Evolutionary conservation across 1,140 invertebrate genomes (phyloP).

Genomic region (Batillaria attramentaria): DNA sequence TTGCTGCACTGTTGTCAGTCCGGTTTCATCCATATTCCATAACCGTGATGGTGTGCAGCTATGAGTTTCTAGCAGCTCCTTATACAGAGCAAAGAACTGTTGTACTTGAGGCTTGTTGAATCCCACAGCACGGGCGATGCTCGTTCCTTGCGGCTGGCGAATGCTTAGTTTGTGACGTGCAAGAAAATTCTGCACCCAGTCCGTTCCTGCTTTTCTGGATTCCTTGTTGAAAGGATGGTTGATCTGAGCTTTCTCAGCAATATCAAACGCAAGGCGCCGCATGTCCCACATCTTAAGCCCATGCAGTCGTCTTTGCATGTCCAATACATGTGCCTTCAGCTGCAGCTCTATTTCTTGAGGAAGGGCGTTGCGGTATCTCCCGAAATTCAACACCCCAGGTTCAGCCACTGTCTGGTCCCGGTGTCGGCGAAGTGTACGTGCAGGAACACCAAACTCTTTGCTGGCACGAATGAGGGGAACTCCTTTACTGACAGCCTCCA

Average conservation of each 20-base stretch:
- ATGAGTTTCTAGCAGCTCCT: slow-evolving; percentile 60
- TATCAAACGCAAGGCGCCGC: slow-evolving; percentile 22
- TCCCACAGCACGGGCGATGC: slow-evolving; percentile 69
- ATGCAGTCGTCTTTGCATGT: background rate
- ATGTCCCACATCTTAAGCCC: background rate
- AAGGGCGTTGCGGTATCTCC: background rate
- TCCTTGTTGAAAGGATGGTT: slow-evolving; percentile 32
- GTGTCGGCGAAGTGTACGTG: background rate
- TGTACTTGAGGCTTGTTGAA: slow-evolving; percentile 73
- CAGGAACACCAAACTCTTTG: background rate
- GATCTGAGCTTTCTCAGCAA: slow-evolving; percentile 9
- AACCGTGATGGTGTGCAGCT: slow-evolving; percentile 48
- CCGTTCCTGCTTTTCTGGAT: slow-evolving; percentile 67
- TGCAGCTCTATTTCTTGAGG: background rate
- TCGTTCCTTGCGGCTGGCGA: slow-evolving; percentile 70
- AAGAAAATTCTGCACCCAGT: slow-evolving; percentile 72
- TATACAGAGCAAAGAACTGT: slow-evolving; percentile 68
- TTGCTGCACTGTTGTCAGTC: slow-evolving; percentile 72
- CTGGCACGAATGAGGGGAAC: background rate
- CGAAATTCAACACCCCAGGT: background rate
- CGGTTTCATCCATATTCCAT: slow-evolving; percentile 74
- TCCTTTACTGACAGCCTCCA: background rate
- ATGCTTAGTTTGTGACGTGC: slow-evolving; percentile 70
- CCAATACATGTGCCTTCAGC: background rate
- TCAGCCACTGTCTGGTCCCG: background rate